Percentiles rank a stretch among this genome's conserved stretches.
Conservation (phyloP, 2,797 vertebrate genomes). For the Sandelia bainsii region DNA sequence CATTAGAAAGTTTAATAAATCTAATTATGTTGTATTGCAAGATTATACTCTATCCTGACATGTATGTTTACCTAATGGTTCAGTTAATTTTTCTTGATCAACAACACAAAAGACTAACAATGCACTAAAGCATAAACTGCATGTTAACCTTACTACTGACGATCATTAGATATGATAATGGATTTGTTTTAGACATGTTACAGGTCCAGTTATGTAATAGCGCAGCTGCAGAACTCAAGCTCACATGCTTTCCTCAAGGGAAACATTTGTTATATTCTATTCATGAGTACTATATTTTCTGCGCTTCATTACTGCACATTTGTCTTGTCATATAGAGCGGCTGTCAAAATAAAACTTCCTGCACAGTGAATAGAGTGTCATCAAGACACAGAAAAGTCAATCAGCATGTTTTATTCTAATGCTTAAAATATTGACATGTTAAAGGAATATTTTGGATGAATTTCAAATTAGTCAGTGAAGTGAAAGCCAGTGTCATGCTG, state of each 20-base stretch:
- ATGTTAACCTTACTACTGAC: slow-evolving; percentile 1
- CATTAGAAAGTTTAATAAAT: slow-evolving; percentile 41
- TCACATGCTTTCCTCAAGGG: not conserved
- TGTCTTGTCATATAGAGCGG: not conserved
- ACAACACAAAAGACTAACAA: not conserved
- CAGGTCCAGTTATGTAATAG: no score
- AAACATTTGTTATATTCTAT: not conserved
- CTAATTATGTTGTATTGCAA: slow-evolving; percentile 17
- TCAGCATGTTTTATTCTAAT: no score
- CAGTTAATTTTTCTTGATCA: slow-evolving; percentile 13
- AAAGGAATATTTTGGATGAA: no score
- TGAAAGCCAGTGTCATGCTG: no score
- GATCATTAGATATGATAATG: slow-evolving; percentile 15
- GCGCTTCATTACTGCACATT: slow-evolving; percentile 1
- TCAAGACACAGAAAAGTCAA: no score
- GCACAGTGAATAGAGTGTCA: no score
- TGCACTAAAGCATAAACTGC: slow-evolving; percentile 2
- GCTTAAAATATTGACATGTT: no score
- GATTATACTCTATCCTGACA: not conserved
- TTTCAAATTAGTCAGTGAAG: no score
- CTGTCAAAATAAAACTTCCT: no score
- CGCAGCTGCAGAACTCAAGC: not conserved
- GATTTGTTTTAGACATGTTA: not conserved
- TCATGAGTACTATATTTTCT: slow-evolving; percentile 4
- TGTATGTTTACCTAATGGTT: slow-evolving; percentile 20